Base-by-base conservation (phyloP, 2,113 vertebrate genomes). In the Corythoichthys intestinalis region DNA sequence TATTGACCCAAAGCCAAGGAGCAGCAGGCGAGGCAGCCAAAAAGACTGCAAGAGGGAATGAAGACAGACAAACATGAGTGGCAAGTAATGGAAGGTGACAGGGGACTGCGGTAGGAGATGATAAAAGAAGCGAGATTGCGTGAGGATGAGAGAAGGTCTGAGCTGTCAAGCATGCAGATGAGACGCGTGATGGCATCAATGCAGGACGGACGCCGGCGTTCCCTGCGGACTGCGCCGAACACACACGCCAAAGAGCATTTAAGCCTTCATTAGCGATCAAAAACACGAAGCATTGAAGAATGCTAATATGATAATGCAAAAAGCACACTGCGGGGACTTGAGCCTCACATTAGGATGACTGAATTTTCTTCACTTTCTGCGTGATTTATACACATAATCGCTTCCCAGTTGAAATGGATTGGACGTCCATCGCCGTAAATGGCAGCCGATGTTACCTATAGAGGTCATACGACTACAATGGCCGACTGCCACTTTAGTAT, bases 1-100 rank as follows among this genome's bases (percentile, higher is more conserved):
- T 89, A 91, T 93, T 90, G 90, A 92, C 88, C 83, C 67, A 38
- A 47, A 72, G 76, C 39, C 61, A 67, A 46, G 65, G 50, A 71
- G 72, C 66, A 10, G 73, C 41, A 28, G 20, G 60, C 44, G 35
- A 69, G 50, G 4, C 15, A 7, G 63, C 38, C 59, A 73, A 65
- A 67, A 72, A 53, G 49, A 52, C 10, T 4, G 65, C 20, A 34
- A 60, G 67, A 70, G 39, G 12, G 20, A 76, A 62, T 37, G 47
- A 70, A 58, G 8, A 52, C 15, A 48, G 1, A 54, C 17, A 70
- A 60, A 62, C 70, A 8, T 2, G 34, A 52, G 28, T 2, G 4
- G 28, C 4, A 68, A 75, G 56, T 58, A 44, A 65, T 14, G 37
- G 47, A 60, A 80, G 69, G 66, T 56, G 35, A 59, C 3, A 54